Percentiles rank a stretch among this genome's conserved stretches.
Conservation (phyloP, 2,113 vertebrate species). For the Heterotis niloticus region DNA sequence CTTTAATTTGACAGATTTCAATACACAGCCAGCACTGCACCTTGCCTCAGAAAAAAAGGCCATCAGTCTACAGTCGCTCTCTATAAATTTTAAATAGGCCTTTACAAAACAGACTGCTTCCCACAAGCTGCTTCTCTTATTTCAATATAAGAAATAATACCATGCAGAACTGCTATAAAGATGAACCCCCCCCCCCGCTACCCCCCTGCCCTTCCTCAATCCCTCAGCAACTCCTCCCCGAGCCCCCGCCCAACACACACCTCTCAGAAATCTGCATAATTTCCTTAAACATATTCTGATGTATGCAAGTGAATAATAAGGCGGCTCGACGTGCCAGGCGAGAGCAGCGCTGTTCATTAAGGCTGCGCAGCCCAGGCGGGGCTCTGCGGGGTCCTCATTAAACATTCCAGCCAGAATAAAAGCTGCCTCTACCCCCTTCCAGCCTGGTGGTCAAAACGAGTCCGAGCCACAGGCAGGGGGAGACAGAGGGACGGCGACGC, state of each 20-base stretch:
- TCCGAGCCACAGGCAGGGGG: slow-evolving; percentile 10
- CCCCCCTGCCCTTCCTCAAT: neutral
- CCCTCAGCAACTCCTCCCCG: slow-evolving; percentile 24
- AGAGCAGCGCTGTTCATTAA: slow-evolving; percentile 55
- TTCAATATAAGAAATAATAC: slow-evolving; percentile 49
- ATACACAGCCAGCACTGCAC: slow-evolving; percentile 29
- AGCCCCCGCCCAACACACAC: slow-evolving; percentile 28
- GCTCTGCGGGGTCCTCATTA: slow-evolving; percentile 53
- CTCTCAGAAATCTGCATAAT: slow-evolving; percentile 55
- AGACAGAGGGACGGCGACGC: slow-evolving; percentile 22
- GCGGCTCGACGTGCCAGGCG: slow-evolving; percentile 44
- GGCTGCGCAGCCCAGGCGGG: slow-evolving; percentile 34
- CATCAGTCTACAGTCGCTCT: slow-evolving; percentile 30
- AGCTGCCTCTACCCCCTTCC: slow-evolving; percentile 16
- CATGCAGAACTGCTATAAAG: slow-evolving; percentile 39
- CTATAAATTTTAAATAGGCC: slow-evolving; percentile 44
- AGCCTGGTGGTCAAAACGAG: neutral
- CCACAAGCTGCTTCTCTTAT: slow-evolving; percentile 38
- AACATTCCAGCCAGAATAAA: slow-evolving; percentile 49
- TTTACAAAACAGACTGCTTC: slow-evolving; percentile 41
- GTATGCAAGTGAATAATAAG: slow-evolving; percentile 59
- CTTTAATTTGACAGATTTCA: slow-evolving; percentile 44
- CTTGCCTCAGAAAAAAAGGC: slow-evolving; percentile 33
- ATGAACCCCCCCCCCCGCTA: slow-evolving; percentile 16
- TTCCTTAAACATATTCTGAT: slow-evolving; percentile 55